Conservation (phyloP, 2,113 vertebrate genomes). For the Sinocyclocheilus anophthalmus region DNA sequence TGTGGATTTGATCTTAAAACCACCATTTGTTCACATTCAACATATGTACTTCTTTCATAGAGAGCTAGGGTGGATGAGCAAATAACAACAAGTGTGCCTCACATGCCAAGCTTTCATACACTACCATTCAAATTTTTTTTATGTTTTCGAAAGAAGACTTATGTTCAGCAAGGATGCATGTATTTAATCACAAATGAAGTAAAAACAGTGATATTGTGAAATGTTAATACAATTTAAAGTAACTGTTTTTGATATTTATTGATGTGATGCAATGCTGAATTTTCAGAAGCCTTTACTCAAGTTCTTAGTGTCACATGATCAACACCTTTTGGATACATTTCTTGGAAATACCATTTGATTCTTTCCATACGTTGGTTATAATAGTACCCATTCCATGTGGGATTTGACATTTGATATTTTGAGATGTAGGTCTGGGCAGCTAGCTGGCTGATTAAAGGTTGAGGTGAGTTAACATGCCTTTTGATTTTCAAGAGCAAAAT, state of each 20-base stretch:
- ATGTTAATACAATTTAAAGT: no score
- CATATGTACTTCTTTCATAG: neutral
- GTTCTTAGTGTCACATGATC: neutral
- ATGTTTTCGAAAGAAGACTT: no score
- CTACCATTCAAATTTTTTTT: no score
- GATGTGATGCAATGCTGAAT: neutral
- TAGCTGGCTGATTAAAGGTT: conserved; percentile 3
- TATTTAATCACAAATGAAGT: no score
- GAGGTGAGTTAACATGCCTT: conserved; percentile 15
- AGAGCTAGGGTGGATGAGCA: neutral
- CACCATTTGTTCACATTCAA: neutral
- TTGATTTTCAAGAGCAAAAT: conserved; percentile 5
- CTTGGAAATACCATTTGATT: neutral
- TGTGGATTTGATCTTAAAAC: neutral
- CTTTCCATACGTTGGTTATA: neutral
- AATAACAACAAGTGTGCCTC: neutral
- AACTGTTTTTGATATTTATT: neutral
- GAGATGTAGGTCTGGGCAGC: neutral
- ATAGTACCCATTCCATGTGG: neutral
- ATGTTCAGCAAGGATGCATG: no score
- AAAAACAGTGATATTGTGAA: no score
- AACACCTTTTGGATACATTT: neutral
- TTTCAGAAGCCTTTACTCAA: neutral
- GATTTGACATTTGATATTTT: conserved; percentile 25
- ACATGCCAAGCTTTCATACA: no score